Percentiles rank a stretch among this genome's conserved stretches.
These are phyloP conservation scores for Melinaea menophilus DNA, from an alignment of 2,888 invertebrate genomes.

Conservation along the genomic window DNA sequence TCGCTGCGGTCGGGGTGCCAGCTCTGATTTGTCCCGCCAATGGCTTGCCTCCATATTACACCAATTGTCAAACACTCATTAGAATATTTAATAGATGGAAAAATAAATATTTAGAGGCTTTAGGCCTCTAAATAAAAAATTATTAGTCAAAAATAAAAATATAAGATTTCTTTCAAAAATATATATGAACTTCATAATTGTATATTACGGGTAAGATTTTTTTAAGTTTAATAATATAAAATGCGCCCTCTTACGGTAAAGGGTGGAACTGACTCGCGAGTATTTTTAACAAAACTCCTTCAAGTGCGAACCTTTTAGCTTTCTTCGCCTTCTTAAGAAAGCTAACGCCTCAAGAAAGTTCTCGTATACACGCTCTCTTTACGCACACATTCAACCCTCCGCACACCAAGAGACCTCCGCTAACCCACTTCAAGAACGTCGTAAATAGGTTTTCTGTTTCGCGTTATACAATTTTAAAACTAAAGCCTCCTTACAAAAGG, in stretches of 20 bases:
- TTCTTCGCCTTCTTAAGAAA: conserved; percentile 76
- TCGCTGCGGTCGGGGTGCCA: conserved; percentile 43
- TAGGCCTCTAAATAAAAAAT: too few relatives aligned
- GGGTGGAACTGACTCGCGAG: conserved; percentile 48
- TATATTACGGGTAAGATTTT: not conserved
- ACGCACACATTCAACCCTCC: conserved; percentile 46
- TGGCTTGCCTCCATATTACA: conserved; percentile 10
- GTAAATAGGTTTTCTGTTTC: conserved; percentile 33
- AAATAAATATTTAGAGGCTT: too few relatives aligned
- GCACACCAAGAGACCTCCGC: conserved; percentile 38
- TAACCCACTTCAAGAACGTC: conserved; percentile 36
- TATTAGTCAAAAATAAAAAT: not conserved
- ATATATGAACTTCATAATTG: not conserved
- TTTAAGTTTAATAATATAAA: conserved; percentile 22
- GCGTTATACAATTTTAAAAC: conserved; percentile 35
- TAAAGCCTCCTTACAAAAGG: conserved; percentile 11
- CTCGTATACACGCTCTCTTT: conserved; percentile 46
- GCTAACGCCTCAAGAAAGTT: conserved; percentile 68
- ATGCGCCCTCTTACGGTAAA: conserved; percentile 61
- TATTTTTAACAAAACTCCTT: conserved; percentile 71
- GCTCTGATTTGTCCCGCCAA: conserved; percentile 36
- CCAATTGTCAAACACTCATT: not conserved
- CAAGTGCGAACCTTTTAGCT: conserved; percentile 72
- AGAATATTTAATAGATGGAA: not conserved
- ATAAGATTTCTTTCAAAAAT: not conserved